A percentile compares a stretch with the other conserved stretches of the same genome.
These are phyloP conservation scores for Contarinia nasturtii DNA, from an alignment of 1,140 invertebrate genomes.

Conservation along the genomic window DNA sequence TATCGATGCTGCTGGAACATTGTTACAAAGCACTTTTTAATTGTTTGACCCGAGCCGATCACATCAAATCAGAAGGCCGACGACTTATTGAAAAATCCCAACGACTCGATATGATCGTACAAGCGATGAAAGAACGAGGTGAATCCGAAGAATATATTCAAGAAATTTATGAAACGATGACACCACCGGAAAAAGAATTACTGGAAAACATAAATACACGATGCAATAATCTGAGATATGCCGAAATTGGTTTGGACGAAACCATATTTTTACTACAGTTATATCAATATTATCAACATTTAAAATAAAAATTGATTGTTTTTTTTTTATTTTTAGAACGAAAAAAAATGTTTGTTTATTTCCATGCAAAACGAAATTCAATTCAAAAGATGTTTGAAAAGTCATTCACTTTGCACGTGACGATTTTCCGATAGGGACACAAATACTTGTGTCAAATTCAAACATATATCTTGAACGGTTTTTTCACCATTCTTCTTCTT, in stretches of 20 bases:
- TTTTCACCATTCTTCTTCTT: too few relatives aligned
- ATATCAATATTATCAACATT: constrained; percentile 24
- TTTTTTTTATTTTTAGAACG: too few relatives aligned
- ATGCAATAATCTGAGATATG: constrained; percentile 42
- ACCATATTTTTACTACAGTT: constrained; percentile 52
- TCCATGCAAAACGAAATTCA: too few relatives aligned
- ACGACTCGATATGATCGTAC: constrained; percentile 57
- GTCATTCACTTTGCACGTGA: too few relatives aligned
- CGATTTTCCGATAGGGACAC: too few relatives aligned
- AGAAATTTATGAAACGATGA: constrained; percentile 62
- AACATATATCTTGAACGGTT: too few relatives aligned
- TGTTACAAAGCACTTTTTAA: constrained; percentile 63
- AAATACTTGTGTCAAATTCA: too few relatives aligned
- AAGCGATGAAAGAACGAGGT: constrained; percentile 50
- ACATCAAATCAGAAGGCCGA: constrained; percentile 41
- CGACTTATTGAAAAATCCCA: constrained; percentile 71
- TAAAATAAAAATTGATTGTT: neutral
- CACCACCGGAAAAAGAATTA: constrained; percentile 50
- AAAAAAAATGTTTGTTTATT: too few relatives aligned
- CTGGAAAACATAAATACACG: constrained; percentile 41
- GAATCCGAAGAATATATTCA: constrained; percentile 52
- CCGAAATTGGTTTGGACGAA: constrained; percentile 48
- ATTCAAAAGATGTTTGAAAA: too few relatives aligned
- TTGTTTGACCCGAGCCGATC: constrained; percentile 35
- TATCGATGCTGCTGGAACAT: constrained; percentile 49